Conservation (phyloP, 2,888 invertebrate species). For the Cremastinae sp. region DNA sequence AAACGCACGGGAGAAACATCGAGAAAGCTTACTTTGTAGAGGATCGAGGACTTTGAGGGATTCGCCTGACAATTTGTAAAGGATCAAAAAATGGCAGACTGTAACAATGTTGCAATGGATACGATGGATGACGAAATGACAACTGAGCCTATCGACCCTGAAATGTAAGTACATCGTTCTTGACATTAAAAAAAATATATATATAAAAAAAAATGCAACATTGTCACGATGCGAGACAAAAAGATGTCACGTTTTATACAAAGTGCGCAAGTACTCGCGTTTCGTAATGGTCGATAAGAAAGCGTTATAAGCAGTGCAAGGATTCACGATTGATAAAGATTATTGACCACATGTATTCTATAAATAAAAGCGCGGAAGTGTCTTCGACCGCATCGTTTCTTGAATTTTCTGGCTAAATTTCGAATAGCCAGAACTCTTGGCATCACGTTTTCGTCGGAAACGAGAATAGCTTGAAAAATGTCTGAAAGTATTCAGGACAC, state of each 20-base stretch:
- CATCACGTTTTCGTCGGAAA: conserved; percentile 6
- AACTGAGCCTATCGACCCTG: conserved; percentile 4
- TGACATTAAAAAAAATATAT: background rate
- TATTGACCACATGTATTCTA: too few species aligned
- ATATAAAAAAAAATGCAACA: too few species aligned
- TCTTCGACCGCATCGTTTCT: background rate
- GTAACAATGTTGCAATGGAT: conserved; percentile 52
- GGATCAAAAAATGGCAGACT: conserved; percentile 59
- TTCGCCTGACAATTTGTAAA: conserved; percentile 31
- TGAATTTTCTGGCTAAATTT: background rate
- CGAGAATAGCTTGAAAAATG: conserved; percentile 18
- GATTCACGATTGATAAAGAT: background rate
- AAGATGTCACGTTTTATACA: conserved; percentile 2
- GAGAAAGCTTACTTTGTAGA: background rate
- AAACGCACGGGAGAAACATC: background rate
- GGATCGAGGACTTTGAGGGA: conserved; percentile 3
- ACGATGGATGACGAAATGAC: conserved; percentile 46
- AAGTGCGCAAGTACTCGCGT: conserved; percentile 35
- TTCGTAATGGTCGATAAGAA: conserved; percentile 21
- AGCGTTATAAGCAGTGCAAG: conserved; percentile 25
- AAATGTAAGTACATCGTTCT: conserved; percentile 40
- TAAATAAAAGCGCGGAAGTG: too few species aligned
- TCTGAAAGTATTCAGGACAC: conserved; percentile 1
- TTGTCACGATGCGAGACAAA: background rate
- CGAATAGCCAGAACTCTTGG: conserved; percentile 1